A percentile compares a stretch with the other conserved stretches of the same genome.
Conservation (phyloP, 2,888 invertebrate genomes). For the Acheta domesticus region DNA sequence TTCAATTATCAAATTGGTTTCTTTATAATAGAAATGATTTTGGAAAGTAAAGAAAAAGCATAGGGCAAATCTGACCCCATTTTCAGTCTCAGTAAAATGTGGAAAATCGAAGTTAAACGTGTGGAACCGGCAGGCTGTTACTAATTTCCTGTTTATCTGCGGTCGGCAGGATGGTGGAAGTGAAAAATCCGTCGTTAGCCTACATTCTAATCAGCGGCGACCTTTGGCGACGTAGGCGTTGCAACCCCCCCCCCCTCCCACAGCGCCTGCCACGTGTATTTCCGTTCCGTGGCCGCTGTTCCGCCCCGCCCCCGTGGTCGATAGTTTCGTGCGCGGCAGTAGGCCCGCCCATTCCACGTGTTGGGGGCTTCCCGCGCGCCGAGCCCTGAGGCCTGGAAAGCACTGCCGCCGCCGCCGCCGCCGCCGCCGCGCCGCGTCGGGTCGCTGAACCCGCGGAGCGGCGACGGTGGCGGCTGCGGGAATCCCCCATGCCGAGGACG, state of each 20-base stretch:
- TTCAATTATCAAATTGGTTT: too few relatives aligned
- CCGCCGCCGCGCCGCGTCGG: background rate
- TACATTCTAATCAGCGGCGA: background rate
- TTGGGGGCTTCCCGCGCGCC: slow-evolving; percentile 1
- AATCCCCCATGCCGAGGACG: background rate
- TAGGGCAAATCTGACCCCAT: too few relatives aligned
- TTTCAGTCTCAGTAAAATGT: too few relatives aligned
- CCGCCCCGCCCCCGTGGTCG: background rate
- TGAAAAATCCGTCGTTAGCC: background rate
- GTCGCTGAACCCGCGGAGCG: background rate
- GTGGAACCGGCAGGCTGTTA: too few relatives aligned
- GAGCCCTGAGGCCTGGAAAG: slow-evolving; percentile 12
- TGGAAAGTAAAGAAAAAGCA: too few relatives aligned
- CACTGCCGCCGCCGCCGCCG: background rate
- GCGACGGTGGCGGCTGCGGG: background rate
- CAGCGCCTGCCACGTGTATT: too few relatives aligned
- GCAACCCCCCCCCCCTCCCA: background rate
- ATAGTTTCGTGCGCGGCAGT: background rate
- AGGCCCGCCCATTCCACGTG: background rate
- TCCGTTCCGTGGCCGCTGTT: background rate
- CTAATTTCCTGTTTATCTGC: too few relatives aligned
- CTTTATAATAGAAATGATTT: too few relatives aligned
- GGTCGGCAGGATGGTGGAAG: too few relatives aligned
- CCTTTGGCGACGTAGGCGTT: background rate
- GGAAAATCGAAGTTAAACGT: too few relatives aligned